Evolutionary conservation across 2,797 vertebrate species (phyloP), one percentile per base, ranked within the genome.

Genomic region (Lemur catta): DNA sequence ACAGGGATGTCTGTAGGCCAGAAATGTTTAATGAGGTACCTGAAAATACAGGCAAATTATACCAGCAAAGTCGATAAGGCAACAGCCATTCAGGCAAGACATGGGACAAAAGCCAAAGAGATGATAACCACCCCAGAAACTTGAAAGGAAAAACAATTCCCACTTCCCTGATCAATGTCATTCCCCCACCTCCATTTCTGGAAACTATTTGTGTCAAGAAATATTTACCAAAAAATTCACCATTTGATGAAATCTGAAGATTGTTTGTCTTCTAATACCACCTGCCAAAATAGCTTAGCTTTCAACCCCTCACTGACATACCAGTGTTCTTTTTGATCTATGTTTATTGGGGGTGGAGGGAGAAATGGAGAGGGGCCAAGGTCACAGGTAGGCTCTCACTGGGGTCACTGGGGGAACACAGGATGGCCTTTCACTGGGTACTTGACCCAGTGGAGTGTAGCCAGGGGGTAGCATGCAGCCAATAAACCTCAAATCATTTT

Each of bases 221-320:
- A 41, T 35, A 93, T 84, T 91, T 88, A 75, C 7, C 17, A 81
- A 71, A 22, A 52, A 86, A 52, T 41, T 41, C 71, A 91, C 38
- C 46, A 22, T 76, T 76, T 93, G 41, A 74, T 93, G 67, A 96
- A 92, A 95, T 79, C 46, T 75, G 14, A 89, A 84, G 43, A 89
- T 14, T 38, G n/a, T 90, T 89, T 93, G n/a, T 87, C 55, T 97
- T 90, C 61, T 35, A 92, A 94, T 96, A 84, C 7, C 67, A 89
- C 38, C 48, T 90, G 24, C 11, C 35, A 95, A 92, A 96, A 78
- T 7, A 85, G 13, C 80, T 67, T 57, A 46, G 24, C 14, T 95
- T 93, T 95, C 79, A 65, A 38, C 52, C 13, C 26, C 22, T 86
- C 46, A 2, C 15, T 7, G 20, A 80, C 17, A 12, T 79, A 12